These are phyloP conservation scores for Asobara japonica DNA, from an alignment of 1,140 invertebrate genomes.

Conservation along the genomic window DNA sequence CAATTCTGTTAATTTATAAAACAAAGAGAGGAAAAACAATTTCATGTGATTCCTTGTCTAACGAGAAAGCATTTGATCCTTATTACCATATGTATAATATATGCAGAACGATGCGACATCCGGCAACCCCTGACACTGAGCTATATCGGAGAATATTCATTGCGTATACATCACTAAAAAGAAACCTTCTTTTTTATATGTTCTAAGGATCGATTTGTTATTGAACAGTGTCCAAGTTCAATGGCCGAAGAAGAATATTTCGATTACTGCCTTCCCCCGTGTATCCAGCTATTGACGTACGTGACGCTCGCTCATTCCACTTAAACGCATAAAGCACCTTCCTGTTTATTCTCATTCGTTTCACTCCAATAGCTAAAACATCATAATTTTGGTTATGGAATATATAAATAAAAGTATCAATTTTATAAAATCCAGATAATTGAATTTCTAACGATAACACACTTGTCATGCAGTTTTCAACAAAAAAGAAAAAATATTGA, in stretches of 20 bases:
- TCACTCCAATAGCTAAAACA: background rate
- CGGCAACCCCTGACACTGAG: slow-evolving; percentile 59
- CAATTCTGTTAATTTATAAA: too few relatives aligned
- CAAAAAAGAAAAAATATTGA: too few relatives aligned
- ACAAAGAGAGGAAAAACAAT: background rate
- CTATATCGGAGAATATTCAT: slow-evolving; percentile 53
- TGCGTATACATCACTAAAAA: slow-evolving; percentile 53
- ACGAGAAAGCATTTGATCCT: slow-evolving; percentile 18
- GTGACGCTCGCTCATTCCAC: background rate
- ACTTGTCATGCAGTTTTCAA: too few relatives aligned
- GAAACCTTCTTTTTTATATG: slow-evolving; percentile 55
- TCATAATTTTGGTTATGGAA: background rate
- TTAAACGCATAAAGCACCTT: background rate
- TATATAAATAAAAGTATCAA: background rate
- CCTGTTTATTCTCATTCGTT: background rate
- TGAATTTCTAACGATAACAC: too few relatives aligned
- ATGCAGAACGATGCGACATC: slow-evolving; percentile 60
- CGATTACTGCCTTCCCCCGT: background rate
- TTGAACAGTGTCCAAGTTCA: slow-evolving; percentile 33
- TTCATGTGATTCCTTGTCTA: background rate
- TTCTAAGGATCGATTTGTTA: background rate
- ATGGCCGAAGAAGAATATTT: slow-evolving; percentile 28
- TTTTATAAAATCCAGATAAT: background rate
- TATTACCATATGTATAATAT: slow-evolving; percentile 44
- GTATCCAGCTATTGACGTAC: background rate